These are phyloP conservation scores for Epinotia demarniana DNA, from an alignment of 2,888 invertebrate species.

Conservation along the genomic window DNA sequence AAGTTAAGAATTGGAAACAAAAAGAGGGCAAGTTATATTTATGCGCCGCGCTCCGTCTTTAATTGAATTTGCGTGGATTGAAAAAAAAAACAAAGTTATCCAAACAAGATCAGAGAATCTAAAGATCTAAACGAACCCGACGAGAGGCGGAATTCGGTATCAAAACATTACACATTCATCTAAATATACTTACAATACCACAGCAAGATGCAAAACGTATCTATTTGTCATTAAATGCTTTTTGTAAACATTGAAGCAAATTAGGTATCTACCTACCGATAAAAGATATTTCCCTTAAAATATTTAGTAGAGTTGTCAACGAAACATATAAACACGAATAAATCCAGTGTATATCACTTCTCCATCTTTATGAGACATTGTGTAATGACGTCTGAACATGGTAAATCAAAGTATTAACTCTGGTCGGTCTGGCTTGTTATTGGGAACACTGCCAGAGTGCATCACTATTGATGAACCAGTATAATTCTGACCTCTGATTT, in stretches of 20 bases:
- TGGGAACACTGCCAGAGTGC: no score
- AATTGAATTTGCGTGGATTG: constrained; percentile 30
- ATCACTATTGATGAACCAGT: no score
- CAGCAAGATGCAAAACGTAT: neutral
- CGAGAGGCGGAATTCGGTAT: constrained; percentile 23
- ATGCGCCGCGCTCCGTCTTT: constrained; percentile 27
- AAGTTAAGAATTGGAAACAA: constrained; percentile 21
- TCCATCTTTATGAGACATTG: no score
- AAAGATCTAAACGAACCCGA: neutral
- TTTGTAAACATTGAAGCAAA: neutral
- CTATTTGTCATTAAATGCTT: neutral
- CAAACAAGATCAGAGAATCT: constrained; percentile 26
- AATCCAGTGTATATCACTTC: no score
- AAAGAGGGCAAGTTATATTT: constrained; percentile 32
- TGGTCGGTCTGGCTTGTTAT: no score
- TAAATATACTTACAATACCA: constrained; percentile 14
- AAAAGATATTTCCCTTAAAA: no score
- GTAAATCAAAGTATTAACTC: no score
- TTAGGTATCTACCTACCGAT: no score
- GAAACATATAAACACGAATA: no score
- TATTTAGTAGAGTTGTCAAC: no score
- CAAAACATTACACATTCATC: constrained; percentile 29
- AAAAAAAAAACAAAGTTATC: constrained; percentile 26
- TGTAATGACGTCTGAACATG: no score
- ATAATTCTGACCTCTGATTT: no score